Base-by-base conservation (phyloP, 1,140 invertebrate species). In the Drosophila sproati region DNA sequence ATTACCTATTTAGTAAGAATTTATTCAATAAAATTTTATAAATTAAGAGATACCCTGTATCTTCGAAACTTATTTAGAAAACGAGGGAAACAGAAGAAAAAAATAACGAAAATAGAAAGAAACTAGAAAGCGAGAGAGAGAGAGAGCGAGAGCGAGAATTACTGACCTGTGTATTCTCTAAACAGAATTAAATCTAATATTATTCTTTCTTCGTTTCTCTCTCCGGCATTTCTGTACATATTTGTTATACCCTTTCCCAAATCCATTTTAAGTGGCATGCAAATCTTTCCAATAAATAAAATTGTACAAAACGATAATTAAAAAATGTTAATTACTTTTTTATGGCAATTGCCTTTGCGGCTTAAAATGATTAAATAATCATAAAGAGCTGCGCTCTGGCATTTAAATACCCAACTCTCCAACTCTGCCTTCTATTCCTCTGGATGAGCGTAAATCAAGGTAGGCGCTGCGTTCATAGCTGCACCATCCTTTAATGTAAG, bases 401-500 rank as follows among this genome's bases (percentile, higher is more conserved):
- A 31, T 10, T 57, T 57, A 37, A 31, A 57, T 34, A 56, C 20
- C 10, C 63, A 47, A 50, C 10, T 45, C 56, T 41, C 37, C 35
- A 20, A 20, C 39, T 60, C 31, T 12, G 55, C 37, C 50, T 57
- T 75, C 47, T 80, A 69, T 80, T 80, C 43, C 50, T 39, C 37
- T 29, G 54, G 2, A 28, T 7, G 37, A n/a, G 4, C 35, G 28
- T 43, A 34, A 68, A 80, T 75, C 52, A 51, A 43, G 66, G 20
- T 67, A 60, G 64, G 28, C 41, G 20, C 20, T 20, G 20, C 20
- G 1, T 43, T 43, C 3, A 43, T 43, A n/a, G 10, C 48, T 52
- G 52, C 20, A 20, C 12, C 35, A 35, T 43, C 39, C 57, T 63
- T 82, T 54, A 80, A 71, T 72, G 48, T 52, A 78, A 81, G 62